phyloP scores from a whole-genome alignment of 1,140 invertebrate genomes.

The Nylanderia fulva region DNA sequence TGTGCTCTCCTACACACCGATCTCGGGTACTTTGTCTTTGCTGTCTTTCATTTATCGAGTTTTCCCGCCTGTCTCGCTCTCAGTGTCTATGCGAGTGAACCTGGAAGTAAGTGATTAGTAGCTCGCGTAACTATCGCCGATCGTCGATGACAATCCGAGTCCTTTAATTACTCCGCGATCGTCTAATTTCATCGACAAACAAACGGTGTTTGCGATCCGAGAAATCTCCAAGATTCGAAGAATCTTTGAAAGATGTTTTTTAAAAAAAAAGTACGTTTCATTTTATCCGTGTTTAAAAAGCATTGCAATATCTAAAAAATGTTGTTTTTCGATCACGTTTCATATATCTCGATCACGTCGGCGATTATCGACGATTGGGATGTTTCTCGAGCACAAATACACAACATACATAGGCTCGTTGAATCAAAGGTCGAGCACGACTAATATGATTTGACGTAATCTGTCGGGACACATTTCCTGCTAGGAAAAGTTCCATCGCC shows the following conservation, averaged over 20 bases:
- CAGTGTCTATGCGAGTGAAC: slow-evolving; percentile 74
- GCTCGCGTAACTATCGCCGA: slow-evolving; percentile 34
- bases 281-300: not conserved
- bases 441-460: not conserved
- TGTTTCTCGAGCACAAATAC: slow-evolving; percentile 53
- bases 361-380: slow-evolving; percentile 37
- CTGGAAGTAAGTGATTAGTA: slow-evolving; percentile 81
- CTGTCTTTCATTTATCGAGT: slow-evolving; percentile 67
- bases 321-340: not conserved
- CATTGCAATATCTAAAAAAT: not conserved
- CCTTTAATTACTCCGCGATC: slow-evolving; percentile 18
- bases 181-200: slow-evolving; percentile 1
- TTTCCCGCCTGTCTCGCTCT: slow-evolving; percentile 67
- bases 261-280: not conserved
- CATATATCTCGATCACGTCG: not conserved
- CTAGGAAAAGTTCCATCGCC: slow-evolving; percentile 39
- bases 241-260: not conserved
- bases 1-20: slow-evolving; percentile 80
- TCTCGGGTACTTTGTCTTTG: slow-evolving; percentile 67
- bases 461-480: slow-evolving; percentile 25
- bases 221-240: not conserved
- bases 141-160: slow-evolving; percentile 37
- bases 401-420: slow-evolving; percentile 67
- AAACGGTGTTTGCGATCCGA: slow-evolving; percentile 22
- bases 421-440: slow-evolving; percentile 61